Percentiles rank a stretch among this genome's conserved stretches.
Conservation (phyloP, 1,140 invertebrate genomes). For the Campoletis sonorensis region DNA sequence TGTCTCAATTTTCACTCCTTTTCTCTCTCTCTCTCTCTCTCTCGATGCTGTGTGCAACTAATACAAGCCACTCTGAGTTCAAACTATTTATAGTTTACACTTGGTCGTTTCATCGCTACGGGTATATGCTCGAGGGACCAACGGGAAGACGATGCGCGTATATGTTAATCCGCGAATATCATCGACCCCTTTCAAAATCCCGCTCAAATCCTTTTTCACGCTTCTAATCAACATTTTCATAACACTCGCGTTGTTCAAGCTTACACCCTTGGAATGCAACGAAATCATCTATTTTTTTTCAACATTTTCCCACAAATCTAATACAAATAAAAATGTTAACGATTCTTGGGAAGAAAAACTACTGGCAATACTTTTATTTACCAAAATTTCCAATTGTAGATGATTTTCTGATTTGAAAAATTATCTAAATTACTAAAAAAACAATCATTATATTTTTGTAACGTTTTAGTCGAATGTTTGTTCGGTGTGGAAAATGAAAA, state of each 20-base stretch:
- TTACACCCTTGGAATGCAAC: too few species aligned
- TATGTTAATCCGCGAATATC: constrained; percentile 38
- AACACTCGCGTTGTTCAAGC: background rate
- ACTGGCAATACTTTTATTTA: too few species aligned
- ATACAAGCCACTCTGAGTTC: constrained; percentile 18
- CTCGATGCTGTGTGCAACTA: background rate
- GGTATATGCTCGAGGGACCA: constrained; percentile 20
- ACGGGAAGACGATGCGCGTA: background rate
- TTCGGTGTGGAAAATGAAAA: too few species aligned
- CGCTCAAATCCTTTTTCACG: background rate
- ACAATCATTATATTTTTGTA: too few species aligned
- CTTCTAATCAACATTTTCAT: background rate
- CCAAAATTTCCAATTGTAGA: too few species aligned
- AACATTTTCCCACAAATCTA: too few species aligned
- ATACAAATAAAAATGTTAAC: too few species aligned
- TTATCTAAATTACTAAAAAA: too few species aligned
- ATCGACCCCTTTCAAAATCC: constrained; percentile 17
- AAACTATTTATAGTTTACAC: constrained; percentile 42
- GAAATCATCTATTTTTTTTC: too few species aligned
- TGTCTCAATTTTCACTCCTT: constrained; percentile 30
- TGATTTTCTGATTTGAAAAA: too few species aligned
- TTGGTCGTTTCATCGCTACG: constrained; percentile 22
- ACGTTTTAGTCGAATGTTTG: too few species aligned
- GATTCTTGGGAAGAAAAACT: too few species aligned
- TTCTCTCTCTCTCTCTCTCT: background rate